phyloP scores from a whole-genome alignment of 2,797 vertebrate genomes.

The Bryconaethiops microstoma region DNA sequence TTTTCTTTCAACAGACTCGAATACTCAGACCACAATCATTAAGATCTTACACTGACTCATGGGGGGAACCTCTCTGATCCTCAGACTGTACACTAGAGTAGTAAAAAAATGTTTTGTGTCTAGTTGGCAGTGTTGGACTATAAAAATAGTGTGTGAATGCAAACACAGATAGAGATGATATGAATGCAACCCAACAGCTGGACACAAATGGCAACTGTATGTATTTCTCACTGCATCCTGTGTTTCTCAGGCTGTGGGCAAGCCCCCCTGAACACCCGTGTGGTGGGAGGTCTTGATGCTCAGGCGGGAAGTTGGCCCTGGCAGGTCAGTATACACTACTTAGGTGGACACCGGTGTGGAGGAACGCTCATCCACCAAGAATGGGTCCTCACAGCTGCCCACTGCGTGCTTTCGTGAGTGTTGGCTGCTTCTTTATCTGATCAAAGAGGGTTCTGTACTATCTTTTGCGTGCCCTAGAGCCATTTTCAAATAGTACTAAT shows the following conservation, averaged over 20 bases:
- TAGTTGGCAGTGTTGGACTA: no score
- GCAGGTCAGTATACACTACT: slow-evolving; percentile 65
- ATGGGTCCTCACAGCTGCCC: slow-evolving; percentile 74
- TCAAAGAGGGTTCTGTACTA: not conserved
- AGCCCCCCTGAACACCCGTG: slow-evolving; percentile 61
- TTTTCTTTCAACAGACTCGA: slow-evolving; percentile 49
- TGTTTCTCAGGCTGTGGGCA: slow-evolving; percentile 66
- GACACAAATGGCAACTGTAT: no score
- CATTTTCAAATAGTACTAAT: no score
- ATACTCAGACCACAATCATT: slow-evolving; percentile 56
- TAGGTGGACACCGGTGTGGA: slow-evolving; percentile 57
- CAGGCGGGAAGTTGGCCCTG: slow-evolving; percentile 70
- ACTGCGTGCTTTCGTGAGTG: slow-evolving; percentile 64
- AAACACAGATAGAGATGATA: no score
- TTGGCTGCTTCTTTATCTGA: not conserved
- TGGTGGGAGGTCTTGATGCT: not conserved
- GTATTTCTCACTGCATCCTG: not conserved
- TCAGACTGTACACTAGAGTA: no score
- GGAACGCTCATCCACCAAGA: slow-evolving; percentile 68
- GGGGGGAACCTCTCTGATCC: not conserved
- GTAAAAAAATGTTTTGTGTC: no score
- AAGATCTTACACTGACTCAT: not conserved
- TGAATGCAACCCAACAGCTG: no score
- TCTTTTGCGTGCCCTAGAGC: no score
- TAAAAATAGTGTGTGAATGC: no score